Percentiles rank a stretch among this genome's conserved stretches.
These are phyloP conservation scores for Saxicola maurus DNA, from an alignment of 2,797 vertebrate genomes.

Conservation along the genomic window DNA sequence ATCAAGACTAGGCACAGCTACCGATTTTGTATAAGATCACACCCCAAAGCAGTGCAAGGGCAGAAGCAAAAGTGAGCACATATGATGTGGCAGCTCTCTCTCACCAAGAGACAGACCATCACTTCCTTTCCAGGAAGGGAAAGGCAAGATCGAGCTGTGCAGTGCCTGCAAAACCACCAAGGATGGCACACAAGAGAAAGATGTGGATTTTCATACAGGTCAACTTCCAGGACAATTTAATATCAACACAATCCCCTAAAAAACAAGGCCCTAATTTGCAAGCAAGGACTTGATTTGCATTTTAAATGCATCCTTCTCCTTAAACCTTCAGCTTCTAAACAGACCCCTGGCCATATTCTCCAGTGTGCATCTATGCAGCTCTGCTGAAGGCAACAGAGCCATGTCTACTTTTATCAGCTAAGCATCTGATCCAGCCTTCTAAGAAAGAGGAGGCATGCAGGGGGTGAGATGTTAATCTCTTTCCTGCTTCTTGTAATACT, in stretches of 20 bases:
- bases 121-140: background rate
- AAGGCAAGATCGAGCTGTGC: background rate
- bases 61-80: background rate
- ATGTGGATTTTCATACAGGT: rapidly evolving
- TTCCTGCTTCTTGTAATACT: background rate
- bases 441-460: background rate
- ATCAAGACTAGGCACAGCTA: background rate
- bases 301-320: background rate
- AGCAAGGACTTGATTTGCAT: background rate
- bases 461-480: background rate
- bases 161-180: background rate
- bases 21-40: background rate
- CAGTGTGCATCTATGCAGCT: rapidly evolving
- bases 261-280: background rate
- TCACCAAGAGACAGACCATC: background rate
- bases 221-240: background rate
- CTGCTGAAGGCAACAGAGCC: rapidly evolving
- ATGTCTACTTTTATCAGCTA: rapidly evolving
- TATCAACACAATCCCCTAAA: background rate
- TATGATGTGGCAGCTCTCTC: background rate
- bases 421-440: background rate
- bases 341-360: background rate
- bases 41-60: background rate
- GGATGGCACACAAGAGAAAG: background rate
- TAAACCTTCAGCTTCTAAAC: background rate